These are phyloP conservation scores for Ophthalmolycus amberensis DNA, from an alignment of 2,113 vertebrate species.

Conservation along the genomic window DNA sequence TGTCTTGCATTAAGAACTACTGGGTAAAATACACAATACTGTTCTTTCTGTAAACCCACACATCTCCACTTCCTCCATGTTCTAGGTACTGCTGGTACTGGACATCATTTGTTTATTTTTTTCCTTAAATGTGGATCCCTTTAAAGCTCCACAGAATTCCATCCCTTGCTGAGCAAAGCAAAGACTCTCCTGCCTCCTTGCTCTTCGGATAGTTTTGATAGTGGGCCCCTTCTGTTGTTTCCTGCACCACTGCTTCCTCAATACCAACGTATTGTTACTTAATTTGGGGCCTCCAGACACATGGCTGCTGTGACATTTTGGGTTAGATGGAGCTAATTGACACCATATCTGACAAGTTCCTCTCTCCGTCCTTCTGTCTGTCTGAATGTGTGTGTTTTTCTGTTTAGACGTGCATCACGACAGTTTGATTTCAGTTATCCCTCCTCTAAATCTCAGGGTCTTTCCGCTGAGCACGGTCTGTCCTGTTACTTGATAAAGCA, in stretches of 20 bases:
- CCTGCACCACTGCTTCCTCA: conserved; percentile 34
- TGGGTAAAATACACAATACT: not conserved
- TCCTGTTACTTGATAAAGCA: conserved; percentile 74
- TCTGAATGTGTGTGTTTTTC: not conserved
- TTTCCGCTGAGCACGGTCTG: conserved; percentile 48
- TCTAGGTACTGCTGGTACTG: not conserved
- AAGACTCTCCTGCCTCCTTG: conserved; percentile 6
- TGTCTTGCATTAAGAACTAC: not conserved
- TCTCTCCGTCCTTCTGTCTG: conserved; percentile 2
- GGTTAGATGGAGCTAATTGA: conserved; percentile 14
- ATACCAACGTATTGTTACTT: conserved; percentile 10
- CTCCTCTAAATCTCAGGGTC: conserved; percentile 36
- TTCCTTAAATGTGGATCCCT: not conserved
- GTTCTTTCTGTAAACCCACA: not conserved
- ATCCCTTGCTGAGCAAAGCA: conserved; percentile 35
- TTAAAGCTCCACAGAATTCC: not conserved
- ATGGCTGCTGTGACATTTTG: conserved; percentile 30
- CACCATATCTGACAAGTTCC: not conserved
- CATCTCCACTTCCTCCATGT: not conserved
- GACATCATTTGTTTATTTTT: not conserved
- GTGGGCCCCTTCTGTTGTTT: conserved; percentile 30
- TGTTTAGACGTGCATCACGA: conserved; percentile 8
- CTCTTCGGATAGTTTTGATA: conserved; percentile 29
- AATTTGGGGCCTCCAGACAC: conserved; percentile 25
- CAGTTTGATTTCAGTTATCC: conserved; percentile 41